Evolutionary conservation across 2,113 vertebrate species (phyloP).

Genomic region (Oreotrochilus melanogaster): DNA sequence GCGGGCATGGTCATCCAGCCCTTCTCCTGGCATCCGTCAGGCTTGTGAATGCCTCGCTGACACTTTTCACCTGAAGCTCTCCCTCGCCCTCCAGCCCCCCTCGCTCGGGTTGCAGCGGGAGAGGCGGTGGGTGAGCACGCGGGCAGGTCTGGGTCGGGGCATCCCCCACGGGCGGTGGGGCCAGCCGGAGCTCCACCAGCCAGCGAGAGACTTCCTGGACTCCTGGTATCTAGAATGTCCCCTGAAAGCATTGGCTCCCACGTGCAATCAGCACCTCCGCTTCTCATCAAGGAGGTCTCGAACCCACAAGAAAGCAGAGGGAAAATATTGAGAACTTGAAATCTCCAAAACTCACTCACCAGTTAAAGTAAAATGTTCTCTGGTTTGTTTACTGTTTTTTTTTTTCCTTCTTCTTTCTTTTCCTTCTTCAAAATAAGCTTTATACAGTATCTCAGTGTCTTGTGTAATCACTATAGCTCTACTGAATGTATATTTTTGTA

Average conservation of each 20-base stretch:
- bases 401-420: not conserved
- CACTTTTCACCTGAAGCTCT: not conserved
- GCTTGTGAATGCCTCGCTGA: not conserved
- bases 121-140: not conserved
- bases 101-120: not conserved
- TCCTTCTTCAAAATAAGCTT: not conserved
- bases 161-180: no score
- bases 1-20: not conserved
- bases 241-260: not conserved
- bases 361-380: not conserved
- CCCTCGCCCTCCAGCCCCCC: not conserved
- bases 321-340: not conserved
- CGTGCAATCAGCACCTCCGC: rapidly evolving
- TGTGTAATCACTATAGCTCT: not conserved
- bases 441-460: not conserved
- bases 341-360: not conserved
- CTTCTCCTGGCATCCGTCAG: rapidly evolving
- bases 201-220: no score
- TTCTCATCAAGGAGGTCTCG: not conserved
- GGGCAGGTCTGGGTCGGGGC: not conserved
- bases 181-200: no score
- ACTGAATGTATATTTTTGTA: not conserved
- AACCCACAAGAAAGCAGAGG: not conserved
- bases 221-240: not conserved
- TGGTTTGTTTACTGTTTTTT: not conserved